These are phyloP conservation scores for Eolophus roseicapilla DNA, from an alignment of 2,113 vertebrate species.

Conservation along the genomic window DNA sequence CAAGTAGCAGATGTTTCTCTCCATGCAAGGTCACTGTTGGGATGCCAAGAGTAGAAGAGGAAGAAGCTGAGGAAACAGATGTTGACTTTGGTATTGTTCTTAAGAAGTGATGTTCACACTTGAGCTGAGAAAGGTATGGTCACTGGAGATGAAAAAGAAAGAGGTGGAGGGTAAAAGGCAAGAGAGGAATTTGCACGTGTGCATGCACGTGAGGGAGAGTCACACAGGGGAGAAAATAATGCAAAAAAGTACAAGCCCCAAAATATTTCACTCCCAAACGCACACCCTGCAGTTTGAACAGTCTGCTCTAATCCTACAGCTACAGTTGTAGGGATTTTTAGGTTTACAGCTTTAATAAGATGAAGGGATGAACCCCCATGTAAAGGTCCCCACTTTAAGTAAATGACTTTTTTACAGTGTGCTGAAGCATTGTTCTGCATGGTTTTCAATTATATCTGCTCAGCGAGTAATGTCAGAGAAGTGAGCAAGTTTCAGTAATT, in stretches of 20 bases:
- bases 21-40: background rate
- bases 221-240: background rate
- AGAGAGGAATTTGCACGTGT: background rate
- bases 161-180: background rate
- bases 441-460: background rate
- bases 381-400: background rate
- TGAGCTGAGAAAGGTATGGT: background rate
- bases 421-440: background rate
- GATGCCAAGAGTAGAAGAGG: background rate
- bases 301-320: background rate
- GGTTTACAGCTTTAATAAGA: background rate
- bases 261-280: background rate
- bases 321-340: background rate
- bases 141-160: background rate
- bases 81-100: background rate
- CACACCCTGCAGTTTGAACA: background rate
- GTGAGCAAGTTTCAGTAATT: background rate
- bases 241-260: background rate
- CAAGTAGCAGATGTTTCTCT: background rate
- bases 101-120: background rate
- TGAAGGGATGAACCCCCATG: background rate
- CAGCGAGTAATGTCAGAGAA: background rate
- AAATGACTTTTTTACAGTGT: background rate
- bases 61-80: slow-evolving; percentile 10
- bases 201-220: rapidly evolving